Evolutionary conservation across 2,113 vertebrate species (phyloP), one percentile per base, ranked within the genome.

Genomic region (Scomber japonicus): DNA sequence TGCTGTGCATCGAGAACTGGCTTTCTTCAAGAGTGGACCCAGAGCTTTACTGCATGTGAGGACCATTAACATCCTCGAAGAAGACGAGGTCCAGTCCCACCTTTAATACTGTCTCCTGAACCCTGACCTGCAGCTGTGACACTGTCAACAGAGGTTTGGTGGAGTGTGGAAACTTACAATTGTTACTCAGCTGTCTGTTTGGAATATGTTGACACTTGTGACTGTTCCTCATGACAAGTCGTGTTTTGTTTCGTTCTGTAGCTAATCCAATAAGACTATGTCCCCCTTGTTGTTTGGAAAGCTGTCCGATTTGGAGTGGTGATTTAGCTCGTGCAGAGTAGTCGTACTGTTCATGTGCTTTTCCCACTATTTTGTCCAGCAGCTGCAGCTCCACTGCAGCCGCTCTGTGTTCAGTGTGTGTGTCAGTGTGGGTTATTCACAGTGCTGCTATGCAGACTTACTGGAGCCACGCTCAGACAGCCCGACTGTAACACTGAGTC

Each of bases 391-490:
- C 45, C 57, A 51, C 77, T 78, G 55, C 68, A 83, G 76, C 68
- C 21, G 45, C 40, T 67, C 60, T 77, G 71, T 63, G 61, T 67
- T 76, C 60, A 51, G 53, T 54, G 13, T 7, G 78, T 27, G 72
- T 69, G 40, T 66, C 63, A 66, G 82, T 87, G 89, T 85, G 90
- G 83, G 89, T 91, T 91, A 91, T 89, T 93, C 87, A 87, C 79
- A 86, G 86, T 64, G 82, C 86, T 87, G 91, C 90, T 92, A 92
- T 93, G 92, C 90, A 93, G 92, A 93, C 92, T 88, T 89, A 65
- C 66, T 91, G 92, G 92, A 93, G 92, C 92, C 92, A 85, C 31
- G 3, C 75, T 80, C 71, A 83, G 79, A 87, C 89, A 81, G 84
- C 74, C 82, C 55, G 21, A 74, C 85, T 87, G 81, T 69, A 73